Evolutionary conservation across 2,888 invertebrate genomes (phyloP), one percentile per base, ranked within the genome.

Genomic region (Amorpha juglandis): DNA sequence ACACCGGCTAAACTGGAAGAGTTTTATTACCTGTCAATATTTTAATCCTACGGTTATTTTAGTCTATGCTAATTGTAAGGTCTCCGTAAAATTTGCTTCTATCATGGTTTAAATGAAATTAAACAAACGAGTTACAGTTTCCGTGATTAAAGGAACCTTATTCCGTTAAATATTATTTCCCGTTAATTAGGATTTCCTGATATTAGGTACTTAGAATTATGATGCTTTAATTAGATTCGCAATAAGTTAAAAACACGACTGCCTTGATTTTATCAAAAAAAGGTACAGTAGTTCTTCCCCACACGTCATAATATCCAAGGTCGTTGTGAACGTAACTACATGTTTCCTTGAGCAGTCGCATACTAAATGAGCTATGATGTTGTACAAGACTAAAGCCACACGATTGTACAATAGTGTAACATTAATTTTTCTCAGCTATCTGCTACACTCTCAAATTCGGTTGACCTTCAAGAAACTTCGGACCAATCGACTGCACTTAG

Each of bases 391-490:
- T 27, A 3, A 27, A 3, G 27, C 27, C 27, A 27, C 27, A 27
- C 27, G 27, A 27, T 27, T 27, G 27, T 69, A 50, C 53, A 66
- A 45, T 58, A 65, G 69, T 68, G 66, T 69, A 69, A 68, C 71
- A 70, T 70, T 69, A 63, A 70, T 71, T 72, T 70, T 63, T 63
- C 67, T 72, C 70, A 74, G 70, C 70, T 74, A 77, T 74, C 75
- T 72, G 76, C 71, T 67, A 78, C 78, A 78, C 74, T 78, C 75
- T 75, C 71, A 71, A 71, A 76, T 69, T 67, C 38, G 14, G 42
- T n/a, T 53, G 73, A 70, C 76, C 76, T 78, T 73, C 66, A 19
- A 16, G n/a, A 48, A 65, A 55, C 11, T 12, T 33, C 9, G 38
- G 9, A 47, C 47, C 47, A 47, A 33, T 53, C 11, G 14, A 48